These are phyloP conservation scores for Poecile atricapillus DNA, from an alignment of 2,113 vertebrate genomes.

Conservation along the genomic window DNA sequence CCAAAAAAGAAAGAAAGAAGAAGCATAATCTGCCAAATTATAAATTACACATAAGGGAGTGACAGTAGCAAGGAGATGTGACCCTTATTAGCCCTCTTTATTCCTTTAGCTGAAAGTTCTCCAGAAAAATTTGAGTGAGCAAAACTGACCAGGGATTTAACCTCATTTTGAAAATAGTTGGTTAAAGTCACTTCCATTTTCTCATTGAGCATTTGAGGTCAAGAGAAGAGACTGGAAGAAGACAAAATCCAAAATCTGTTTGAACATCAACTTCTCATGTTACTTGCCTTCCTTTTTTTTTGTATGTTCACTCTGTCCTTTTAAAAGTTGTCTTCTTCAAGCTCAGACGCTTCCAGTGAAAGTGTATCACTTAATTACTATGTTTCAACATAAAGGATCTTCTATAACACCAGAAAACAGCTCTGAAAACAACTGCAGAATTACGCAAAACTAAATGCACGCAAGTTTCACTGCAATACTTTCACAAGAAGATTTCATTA, in stretches of 20 bases:
- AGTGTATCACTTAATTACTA: background rate
- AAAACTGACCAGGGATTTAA: background rate
- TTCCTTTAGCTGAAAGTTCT: background rate
- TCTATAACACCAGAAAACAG: background rate
- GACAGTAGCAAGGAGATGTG: background rate
- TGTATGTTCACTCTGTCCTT: background rate
- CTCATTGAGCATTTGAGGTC: background rate
- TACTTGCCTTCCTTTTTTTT: background rate
- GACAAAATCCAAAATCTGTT: background rate
- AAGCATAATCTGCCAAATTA: background rate
- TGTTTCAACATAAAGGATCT: background rate
- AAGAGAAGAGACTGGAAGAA: background rate
- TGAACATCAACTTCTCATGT: background rate
- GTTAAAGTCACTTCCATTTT: background rate
- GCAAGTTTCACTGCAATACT: background rate
- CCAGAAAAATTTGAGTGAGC: background rate
- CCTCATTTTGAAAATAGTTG: background rate
- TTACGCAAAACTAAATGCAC: fast-evolving
- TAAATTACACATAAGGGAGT: background rate
- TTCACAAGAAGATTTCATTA: background rate
- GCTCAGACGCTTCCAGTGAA: background rate
- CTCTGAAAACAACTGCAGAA: background rate
- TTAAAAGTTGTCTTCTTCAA: background rate
- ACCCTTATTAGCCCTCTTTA: background rate
- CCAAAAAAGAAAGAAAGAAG: background rate